Percentiles rank a stretch among this genome's conserved stretches.
These are phyloP conservation scores for Erpobdella octoculata DNA, from an alignment of 2,888 invertebrate species.

Conservation along the genomic window DNA sequence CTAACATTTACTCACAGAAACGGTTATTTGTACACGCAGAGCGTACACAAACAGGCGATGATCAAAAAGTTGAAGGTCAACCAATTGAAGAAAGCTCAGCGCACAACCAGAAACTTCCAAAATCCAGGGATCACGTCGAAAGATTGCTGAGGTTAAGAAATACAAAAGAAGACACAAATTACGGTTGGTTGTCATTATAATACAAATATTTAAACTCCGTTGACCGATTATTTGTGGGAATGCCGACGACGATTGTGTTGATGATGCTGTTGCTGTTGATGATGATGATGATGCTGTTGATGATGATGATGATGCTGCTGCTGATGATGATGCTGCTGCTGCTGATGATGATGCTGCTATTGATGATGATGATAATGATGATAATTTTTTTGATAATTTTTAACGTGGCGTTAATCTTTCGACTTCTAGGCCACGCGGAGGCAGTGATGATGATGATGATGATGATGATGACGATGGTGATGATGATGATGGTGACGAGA, in stretches of 20 bases:
- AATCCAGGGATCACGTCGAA: constrained; percentile 21
- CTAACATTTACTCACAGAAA: no score
- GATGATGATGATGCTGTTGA: constrained; percentile 27
- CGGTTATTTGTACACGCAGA: no score
- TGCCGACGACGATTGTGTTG: not conserved
- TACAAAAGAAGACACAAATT: constrained; percentile 16
- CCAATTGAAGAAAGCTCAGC: no score
- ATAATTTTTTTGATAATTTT: constrained; percentile 12
- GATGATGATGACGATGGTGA: constrained; percentile 15
- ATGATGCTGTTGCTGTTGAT: constrained; percentile 23
- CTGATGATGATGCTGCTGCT: constrained; percentile 24
- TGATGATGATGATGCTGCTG: constrained; percentile 25
- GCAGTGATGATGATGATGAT: constrained; percentile 20
- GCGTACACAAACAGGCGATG: no score
- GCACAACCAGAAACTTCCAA: constrained; percentile 2
- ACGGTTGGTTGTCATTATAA: constrained; percentile 7
- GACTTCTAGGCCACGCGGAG: not conserved
- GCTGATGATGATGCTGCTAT: constrained; percentile 21
- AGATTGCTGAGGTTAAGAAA: constrained; percentile 5
- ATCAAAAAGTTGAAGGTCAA: no score
- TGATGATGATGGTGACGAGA: constrained; percentile 15
- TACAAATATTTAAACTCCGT: no score
- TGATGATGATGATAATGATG: constrained; percentile 22
- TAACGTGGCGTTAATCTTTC: constrained; percentile 3
- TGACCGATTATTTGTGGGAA: not conserved